phyloP scores from a whole-genome alignment of 2,888 invertebrate species.

The Cotesia congregata region DNA sequence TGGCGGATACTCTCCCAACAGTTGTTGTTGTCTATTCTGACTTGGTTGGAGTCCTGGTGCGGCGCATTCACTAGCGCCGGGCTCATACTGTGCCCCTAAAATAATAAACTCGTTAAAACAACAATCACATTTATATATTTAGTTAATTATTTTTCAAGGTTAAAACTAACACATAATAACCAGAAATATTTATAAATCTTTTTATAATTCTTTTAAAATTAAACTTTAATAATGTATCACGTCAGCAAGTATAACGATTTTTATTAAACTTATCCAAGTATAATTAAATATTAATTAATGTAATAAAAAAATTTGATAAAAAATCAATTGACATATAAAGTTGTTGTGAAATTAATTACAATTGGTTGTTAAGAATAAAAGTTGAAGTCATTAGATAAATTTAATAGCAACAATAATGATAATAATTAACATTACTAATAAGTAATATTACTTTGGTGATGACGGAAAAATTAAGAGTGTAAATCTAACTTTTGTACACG shows the following conservation, averaged over 20 bases:
- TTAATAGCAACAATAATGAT: background rate
- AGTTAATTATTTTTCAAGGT: too few relatives aligned
- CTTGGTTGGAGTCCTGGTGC: slow-evolving; percentile 57
- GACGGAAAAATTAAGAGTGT: background rate
- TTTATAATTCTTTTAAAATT: too few relatives aligned
- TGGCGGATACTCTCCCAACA: slow-evolving; percentile 50
- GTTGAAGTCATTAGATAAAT: background rate
- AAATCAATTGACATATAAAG: background rate
- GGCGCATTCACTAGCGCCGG: slow-evolving; percentile 65
- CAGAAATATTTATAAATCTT: too few relatives aligned
- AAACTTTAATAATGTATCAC: too few relatives aligned
- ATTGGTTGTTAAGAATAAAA: too few relatives aligned
- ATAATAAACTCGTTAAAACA: slow-evolving; percentile 19
- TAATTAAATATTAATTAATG: background rate
- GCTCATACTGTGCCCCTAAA: slow-evolving; percentile 68
- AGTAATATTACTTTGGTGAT: background rate
- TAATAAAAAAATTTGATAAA: background rate
- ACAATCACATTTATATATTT: slow-evolving; percentile 15
- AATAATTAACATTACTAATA: background rate
- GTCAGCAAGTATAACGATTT: too few relatives aligned
- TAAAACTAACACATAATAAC: background rate
- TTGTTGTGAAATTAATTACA: too few relatives aligned
- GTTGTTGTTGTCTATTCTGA: slow-evolving; percentile 46
- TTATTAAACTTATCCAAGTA: background rate
- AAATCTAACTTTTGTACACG: slow-evolving; percentile 19